Percentiles rank a stretch among this genome's conserved stretches.
Conservation (phyloP, 2,113 vertebrate genomes). For the Helogale parvula region DNA sequence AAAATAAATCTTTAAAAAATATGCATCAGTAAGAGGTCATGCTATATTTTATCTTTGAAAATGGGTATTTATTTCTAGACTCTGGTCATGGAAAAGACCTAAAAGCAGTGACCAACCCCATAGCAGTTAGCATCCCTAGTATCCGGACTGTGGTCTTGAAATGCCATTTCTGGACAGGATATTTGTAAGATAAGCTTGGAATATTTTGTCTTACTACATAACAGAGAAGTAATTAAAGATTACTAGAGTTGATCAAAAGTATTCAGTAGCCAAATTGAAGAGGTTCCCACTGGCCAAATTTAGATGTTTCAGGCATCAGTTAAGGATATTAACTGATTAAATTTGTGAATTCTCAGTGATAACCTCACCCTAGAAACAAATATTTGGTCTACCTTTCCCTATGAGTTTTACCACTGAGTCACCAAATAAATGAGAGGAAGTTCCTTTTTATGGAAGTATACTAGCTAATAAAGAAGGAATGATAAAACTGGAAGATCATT, state of each 20-base stretch:
- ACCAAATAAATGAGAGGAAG: background rate
- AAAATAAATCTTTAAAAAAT: too few relatives aligned
- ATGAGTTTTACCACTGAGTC: background rate
- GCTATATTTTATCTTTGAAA: background rate
- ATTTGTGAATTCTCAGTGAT: background rate
- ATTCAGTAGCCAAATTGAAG: slow-evolving; percentile 34
- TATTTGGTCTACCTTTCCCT: background rate
- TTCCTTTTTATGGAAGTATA: background rate
- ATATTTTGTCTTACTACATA: slow-evolving; percentile 1
- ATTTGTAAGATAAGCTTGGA: background rate
- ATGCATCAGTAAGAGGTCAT: background rate
- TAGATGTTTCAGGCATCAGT: background rate
- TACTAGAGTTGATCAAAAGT: background rate
- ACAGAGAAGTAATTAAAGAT: background rate
- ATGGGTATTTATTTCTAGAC: background rate
- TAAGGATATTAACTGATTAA: slow-evolving; percentile 15
- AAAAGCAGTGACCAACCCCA: background rate
- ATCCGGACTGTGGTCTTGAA: background rate
- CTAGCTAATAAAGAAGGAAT: background rate
- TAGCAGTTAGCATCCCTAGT: background rate
- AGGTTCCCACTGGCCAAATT: background rate
- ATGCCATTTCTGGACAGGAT: background rate
- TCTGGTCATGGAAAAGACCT: background rate
- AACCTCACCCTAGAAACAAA: background rate
- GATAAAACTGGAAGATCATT: background rate